These are phyloP conservation scores for Drosophila multiciliata DNA, from an alignment of 2,888 invertebrate genomes.

Conservation along the genomic window DNA sequence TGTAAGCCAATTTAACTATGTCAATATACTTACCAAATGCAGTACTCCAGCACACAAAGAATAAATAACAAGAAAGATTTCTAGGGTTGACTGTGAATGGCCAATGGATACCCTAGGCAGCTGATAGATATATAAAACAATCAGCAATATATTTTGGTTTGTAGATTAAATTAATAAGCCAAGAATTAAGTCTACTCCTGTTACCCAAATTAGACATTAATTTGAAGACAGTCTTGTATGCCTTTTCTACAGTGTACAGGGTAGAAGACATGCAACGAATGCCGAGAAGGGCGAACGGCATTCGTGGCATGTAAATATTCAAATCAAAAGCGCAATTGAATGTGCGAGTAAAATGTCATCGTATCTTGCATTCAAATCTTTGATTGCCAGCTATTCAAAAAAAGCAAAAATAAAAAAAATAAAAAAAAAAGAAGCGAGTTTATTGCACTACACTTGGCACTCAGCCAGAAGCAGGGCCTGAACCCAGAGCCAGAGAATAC, in stretches of 20 bases:
- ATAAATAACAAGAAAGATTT: constrained; percentile 39
- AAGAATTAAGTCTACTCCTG: neutral
- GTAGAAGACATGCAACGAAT: neutral
- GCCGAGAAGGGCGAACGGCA: constrained; percentile 15
- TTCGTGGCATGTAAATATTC: constrained; percentile 75
- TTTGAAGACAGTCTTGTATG: neutral
- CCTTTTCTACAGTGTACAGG: neutral
- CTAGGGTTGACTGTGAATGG: neutral
- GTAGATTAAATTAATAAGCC: neutral
- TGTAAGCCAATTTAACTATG: constrained; percentile 73
- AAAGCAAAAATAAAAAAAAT: constrained; percentile 24
- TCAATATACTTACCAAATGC: constrained; percentile 57
- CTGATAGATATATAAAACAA: neutral
- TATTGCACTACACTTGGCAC: constrained; percentile 81
- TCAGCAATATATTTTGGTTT: neutral
- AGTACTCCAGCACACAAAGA: constrained; percentile 33
- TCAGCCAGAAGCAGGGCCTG: constrained; percentile 57
- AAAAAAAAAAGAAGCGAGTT: constrained; percentile 49
- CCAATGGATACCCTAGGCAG: neutral
- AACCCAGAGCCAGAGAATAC: constrained; percentile 4
- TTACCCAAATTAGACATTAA: neutral
- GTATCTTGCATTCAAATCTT: constrained; percentile 80
- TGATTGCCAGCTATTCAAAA: constrained; percentile 78
- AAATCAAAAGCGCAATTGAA: constrained; percentile 81
- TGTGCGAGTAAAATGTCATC: constrained; percentile 81